These are phyloP conservation scores for Epsilonema sp. DNA, from an alignment of 2,888 invertebrate species.

Conservation along the genomic window DNA sequence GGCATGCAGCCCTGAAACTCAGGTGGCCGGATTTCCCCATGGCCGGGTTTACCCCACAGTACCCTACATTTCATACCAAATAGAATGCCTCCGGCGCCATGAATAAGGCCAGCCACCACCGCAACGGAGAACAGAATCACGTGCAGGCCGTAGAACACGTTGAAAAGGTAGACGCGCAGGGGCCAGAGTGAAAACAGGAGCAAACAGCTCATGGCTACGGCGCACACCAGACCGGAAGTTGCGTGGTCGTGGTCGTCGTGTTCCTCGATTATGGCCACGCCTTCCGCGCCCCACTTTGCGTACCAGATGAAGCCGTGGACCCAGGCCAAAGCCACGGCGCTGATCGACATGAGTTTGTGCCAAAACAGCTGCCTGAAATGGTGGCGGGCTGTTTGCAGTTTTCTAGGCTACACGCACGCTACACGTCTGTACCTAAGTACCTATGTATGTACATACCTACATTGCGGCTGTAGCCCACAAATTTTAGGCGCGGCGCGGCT, in stretches of 20 bases:
- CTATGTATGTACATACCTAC: too few relatives aligned
- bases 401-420: too few relatives aligned
- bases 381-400: too few relatives aligned
- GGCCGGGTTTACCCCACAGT: too few relatives aligned
- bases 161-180: background rate
- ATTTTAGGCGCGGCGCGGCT: too few relatives aligned
- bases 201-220: background rate
- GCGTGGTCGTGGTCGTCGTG: background rate
- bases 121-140: background rate
- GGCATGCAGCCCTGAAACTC: too few relatives aligned
- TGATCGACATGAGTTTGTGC: background rate
- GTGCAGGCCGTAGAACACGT: background rate
- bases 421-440: too few relatives aligned
- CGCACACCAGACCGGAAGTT: background rate
- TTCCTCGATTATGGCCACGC: background rate
- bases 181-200: background rate
- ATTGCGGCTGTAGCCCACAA: too few relatives aligned
- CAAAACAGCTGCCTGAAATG: background rate
- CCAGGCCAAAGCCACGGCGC: background rate
- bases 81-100: background rate
- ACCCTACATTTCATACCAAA: too few relatives aligned
- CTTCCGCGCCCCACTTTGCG: too few relatives aligned
- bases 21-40: too few relatives aligned
- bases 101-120: background rate
- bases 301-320: background rate